phyloP scores from a whole-genome alignment of 2,113 vertebrate species.

The Nestor notabilis region DNA sequence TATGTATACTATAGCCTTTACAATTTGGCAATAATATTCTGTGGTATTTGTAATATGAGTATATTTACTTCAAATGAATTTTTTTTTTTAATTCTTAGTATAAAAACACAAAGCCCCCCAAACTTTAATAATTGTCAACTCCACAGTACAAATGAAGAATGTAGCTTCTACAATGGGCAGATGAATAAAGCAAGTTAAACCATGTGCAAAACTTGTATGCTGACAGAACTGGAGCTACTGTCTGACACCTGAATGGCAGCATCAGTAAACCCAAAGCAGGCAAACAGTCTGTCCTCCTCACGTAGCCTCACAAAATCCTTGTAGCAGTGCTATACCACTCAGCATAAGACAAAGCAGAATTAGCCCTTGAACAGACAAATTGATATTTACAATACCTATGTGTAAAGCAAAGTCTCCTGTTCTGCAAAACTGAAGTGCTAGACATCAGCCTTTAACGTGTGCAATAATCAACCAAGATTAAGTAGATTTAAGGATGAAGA shows the following conservation, averaged over 20 bases:
- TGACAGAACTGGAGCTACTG: background rate
- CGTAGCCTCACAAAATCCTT: background rate
- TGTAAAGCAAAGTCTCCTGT: background rate
- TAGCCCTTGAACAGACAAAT: background rate
- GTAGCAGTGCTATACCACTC: background rate
- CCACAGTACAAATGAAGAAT: background rate
- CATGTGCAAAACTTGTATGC: background rate
- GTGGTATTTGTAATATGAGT: constrained; percentile 17
- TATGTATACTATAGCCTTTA: constrained; percentile 9
- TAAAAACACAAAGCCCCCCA: background rate
- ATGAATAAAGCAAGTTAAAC: background rate
- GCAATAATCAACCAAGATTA: background rate
- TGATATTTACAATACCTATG: background rate
- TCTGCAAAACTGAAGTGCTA: background rate
- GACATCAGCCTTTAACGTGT: background rate
- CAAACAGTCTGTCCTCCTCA: background rate
- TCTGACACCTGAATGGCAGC: background rate
- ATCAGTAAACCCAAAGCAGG: background rate
- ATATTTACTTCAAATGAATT: background rate
- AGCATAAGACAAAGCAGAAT: background rate
- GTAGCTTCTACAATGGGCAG: background rate
- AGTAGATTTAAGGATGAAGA: background rate
- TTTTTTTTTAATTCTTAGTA: background rate
- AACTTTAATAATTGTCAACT: background rate
- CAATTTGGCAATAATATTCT: constrained; percentile 32